Evolutionary conservation across 2,888 invertebrate species (phyloP), one percentile per base, ranked within the genome.

Genomic region (Hypselothyrea guttata): DNA sequence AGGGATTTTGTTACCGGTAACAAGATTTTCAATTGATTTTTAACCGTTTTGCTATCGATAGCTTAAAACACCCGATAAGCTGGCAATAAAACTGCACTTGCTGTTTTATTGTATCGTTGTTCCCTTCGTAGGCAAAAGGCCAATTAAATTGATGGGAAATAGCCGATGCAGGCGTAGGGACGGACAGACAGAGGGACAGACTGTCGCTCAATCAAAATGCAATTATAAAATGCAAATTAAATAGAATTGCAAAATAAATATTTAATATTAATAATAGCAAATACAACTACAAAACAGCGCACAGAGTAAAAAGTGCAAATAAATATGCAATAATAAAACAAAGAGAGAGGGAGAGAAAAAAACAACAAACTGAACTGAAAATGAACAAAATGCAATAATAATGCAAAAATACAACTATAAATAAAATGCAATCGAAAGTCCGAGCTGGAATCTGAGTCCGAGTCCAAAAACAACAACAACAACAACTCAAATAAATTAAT

Each of bases 151-250:
- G 71, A 56, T 60, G 49, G 35, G 40, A 22, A 22, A 22, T 38
- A 9, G n/a, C n/a, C n/a, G n/a, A n/a, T n/a, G n/a, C n/a, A n/a
- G n/a, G n/a, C n/a, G n/a, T n/a, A n/a, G n/a, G n/a, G n/a, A n/a
- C n/a, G n/a, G n/a, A n/a, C n/a, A 28, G 28, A 1, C 28, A 27
- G 38, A 11, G 16, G 7, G 45, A 33, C 49, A 13, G 34, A 11
- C 12, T 11, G 38, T 16, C 16, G 54, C 58, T 65, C 82, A 68
- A 81, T 81, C 78, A 61, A 73, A 81, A 78, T 75, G 78, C 75
- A 84, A 75, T 75, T 83, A 76, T 71, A 67, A 63, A 85, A 75
- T 67, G 79, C 66, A 85, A 84, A 79, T 79, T 74, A 85, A 84
- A 81, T 82, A 68, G 58, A 83, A 83, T 76, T 67, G 69, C 62